Percentiles rank a stretch among this genome's conserved stretches.
These are phyloP conservation scores for Ctenopoma multispine DNA, from an alignment of 2,797 vertebrate genomes.

Conservation along the genomic window DNA sequence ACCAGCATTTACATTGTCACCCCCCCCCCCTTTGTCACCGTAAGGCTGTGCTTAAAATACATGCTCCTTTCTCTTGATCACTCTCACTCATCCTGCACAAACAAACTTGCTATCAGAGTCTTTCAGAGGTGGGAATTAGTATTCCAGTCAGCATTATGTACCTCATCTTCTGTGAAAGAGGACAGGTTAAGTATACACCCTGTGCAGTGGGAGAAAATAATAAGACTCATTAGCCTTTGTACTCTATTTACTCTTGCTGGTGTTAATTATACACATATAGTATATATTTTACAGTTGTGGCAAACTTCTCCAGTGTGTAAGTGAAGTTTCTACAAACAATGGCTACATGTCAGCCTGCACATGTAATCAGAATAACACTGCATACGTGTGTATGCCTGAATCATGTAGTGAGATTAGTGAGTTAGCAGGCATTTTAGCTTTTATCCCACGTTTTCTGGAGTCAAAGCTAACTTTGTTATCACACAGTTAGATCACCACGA, in stretches of 20 bases:
- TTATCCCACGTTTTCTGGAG: not conserved
- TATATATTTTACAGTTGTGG: conserved; percentile 22
- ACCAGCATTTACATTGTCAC: conserved; percentile 15
- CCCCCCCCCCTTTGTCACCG: conserved; percentile 8
- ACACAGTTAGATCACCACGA: not conserved
- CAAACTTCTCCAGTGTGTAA: conserved; percentile 30
- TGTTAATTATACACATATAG: conserved; percentile 28
- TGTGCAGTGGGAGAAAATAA: conserved; percentile 54
- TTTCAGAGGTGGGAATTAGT: conserved; percentile 55
- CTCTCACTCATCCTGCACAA: conserved; percentile 23
- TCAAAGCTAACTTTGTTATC: not conserved
- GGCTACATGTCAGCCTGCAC: not conserved
- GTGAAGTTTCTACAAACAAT: conserved; percentile 29
- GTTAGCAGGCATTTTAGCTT: not conserved
- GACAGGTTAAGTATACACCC: conserved; percentile 61
- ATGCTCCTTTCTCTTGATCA: conserved; percentile 19
- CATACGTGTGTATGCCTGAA: conserved; percentile 2
- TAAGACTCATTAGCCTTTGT: conserved; percentile 57
- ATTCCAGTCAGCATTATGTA: conserved; percentile 47
- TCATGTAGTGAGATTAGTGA: not conserved
- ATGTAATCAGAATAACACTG: not conserved
- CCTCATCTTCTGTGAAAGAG: conserved; percentile 42
- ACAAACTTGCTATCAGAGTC: conserved; percentile 24
- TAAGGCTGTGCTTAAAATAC: conserved; percentile 59
- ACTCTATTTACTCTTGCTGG: conserved; percentile 48